Conservation (phyloP, 2,113 vertebrate genomes). For the Catharus bicknelli region DNA sequence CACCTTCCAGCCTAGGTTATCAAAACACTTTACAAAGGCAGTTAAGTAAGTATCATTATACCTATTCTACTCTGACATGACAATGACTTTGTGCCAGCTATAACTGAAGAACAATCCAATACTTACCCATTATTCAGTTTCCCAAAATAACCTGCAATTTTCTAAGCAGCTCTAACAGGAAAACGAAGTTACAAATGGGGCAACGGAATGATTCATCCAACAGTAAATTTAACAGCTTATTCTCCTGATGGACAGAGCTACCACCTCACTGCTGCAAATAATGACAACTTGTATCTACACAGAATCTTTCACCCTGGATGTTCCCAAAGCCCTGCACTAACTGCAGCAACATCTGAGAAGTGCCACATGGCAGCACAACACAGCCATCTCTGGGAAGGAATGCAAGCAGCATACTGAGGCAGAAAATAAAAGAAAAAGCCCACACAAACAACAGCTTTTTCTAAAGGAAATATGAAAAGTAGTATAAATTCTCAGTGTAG, state of each 20-base stretch:
- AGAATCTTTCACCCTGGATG: background rate
- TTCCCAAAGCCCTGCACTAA: background rate
- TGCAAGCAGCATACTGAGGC: background rate
- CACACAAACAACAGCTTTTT: background rate
- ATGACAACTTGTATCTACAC: background rate
- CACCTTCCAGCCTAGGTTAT: conserved; percentile 41
- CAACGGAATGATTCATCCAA: background rate
- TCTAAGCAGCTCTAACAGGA: conserved; percentile 24
- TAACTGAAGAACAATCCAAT: conserved; percentile 56
- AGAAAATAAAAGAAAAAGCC: background rate
- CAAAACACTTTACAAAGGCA: conserved; percentile 45
- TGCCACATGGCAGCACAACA: background rate
- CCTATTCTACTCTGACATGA: conserved; percentile 23
- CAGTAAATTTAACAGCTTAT: background rate
- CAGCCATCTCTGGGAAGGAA: conserved; percentile 41
- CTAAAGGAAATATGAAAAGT: background rate
- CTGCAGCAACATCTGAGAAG: background rate
- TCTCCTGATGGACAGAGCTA: background rate
- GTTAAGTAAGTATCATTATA: conserved; percentile 52
- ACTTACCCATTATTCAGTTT: conserved; percentile 41
- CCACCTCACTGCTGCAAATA: background rate
- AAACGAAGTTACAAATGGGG: background rate
- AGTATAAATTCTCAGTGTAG: background rate
- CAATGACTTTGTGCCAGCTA: conserved; percentile 49
- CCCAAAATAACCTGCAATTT: conserved; percentile 55